Base-by-base conservation (phyloP, 2,113 vertebrate species). In the Mionectes macconnelli region DNA sequence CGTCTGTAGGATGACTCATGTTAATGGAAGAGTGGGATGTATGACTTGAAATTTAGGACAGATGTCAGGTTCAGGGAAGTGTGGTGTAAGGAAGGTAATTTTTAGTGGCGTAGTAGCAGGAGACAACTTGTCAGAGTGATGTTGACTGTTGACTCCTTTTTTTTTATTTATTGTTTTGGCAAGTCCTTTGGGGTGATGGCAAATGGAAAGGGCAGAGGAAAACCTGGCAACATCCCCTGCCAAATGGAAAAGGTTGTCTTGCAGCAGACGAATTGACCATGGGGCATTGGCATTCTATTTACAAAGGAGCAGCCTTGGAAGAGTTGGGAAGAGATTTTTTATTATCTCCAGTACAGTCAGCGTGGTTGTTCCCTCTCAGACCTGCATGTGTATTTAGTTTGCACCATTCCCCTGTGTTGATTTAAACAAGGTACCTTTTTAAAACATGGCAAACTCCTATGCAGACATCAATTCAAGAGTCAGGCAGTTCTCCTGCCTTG, bases 1-100 rank as follows among this genome's bases (percentile, higher is more conserved):
- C 15, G 7, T 91, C 68, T 91, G 82, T 93, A 53, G 92, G 94
- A 84, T 92, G 89, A 87, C 52, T 96, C 91, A 94, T 79, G 72
- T 96, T 91, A 95, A 89, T 96, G 89, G 96, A 78, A 97, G 84
- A 92, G 88, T 78, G 66, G 94, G 80, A 94, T 74, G 81, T 93
- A 72, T 89, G 87, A 64, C 62, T 96, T 94, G 95, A 89, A 72
- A 81, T 91, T 93, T 93, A 95, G 96, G 94, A 95, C 73, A 97
- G 95, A 97, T 96, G 97, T 97, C 96, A 94, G 74, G 59, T 94
- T 75, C 63, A 72, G 94, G 80, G 82, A 93, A 80, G 59, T 81
- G 87, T 91, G 86, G 87, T 96, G 60, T 81, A 84, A 87, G 73
- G 49, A 84, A 87, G 75, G 94, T 86, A 79, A 88, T 94, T 96